Percentiles rank a stretch among this genome's conserved stretches.
Conservation (phyloP, 1,140 invertebrate species). For the Subanguina moxae region DNA sequence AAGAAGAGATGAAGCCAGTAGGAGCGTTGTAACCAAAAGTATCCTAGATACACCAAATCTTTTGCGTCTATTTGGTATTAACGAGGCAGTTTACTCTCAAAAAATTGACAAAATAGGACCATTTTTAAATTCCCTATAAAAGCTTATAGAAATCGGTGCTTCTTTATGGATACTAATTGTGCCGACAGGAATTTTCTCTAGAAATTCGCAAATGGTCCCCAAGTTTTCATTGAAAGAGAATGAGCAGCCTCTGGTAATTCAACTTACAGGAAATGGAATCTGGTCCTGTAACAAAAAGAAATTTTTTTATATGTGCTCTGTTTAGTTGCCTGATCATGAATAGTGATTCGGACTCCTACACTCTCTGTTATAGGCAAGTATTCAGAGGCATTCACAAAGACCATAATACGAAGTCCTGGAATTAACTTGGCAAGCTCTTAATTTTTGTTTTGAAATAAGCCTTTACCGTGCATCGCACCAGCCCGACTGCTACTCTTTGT, state of each 20-base stretch:
- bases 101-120: too few relatives aligned
- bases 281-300: constrained; percentile 3
- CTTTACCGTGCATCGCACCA: constrained; percentile 50
- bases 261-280: constrained; percentile 52
- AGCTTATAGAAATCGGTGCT: too few relatives aligned
- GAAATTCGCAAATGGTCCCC: too few relatives aligned
- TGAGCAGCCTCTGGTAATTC: not conserved
- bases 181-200: too few relatives aligned
- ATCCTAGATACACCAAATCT: not conserved
- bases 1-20: constrained; percentile 56
- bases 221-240: too few relatives aligned
- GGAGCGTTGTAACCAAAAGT: constrained; percentile 53
- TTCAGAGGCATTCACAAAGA: constrained; percentile 57
- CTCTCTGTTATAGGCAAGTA: constrained; percentile 58
- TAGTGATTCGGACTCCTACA: constrained; percentile 53
- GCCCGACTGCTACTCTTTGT: constrained; percentile 52
- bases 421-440: constrained; percentile 6
- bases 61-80: too few relatives aligned
- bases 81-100: too few relatives aligned
- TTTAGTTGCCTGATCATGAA: constrained; percentile 33
- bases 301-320: too few relatives aligned
- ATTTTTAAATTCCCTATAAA: too few relatives aligned
- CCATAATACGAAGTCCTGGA: constrained; percentile 53
- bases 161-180: too few relatives aligned
- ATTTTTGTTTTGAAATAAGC: constrained; percentile 9